Evolutionary conservation across 1,140 invertebrate species (phyloP).

Genomic region (Latrodectus geometricus): DNA sequence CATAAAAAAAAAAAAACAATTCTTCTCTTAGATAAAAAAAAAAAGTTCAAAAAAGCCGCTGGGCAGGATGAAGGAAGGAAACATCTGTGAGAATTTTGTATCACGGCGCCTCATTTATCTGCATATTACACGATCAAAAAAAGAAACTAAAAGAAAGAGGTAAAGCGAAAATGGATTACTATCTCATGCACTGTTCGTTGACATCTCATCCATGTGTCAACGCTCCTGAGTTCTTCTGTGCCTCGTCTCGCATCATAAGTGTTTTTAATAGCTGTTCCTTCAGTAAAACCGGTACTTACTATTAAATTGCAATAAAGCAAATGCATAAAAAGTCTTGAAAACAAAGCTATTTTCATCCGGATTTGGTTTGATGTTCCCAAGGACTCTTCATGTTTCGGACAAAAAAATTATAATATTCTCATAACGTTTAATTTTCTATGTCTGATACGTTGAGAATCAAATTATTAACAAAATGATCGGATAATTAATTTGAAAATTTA

Average conservation of each 20-base stretch:
- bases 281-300: neutral
- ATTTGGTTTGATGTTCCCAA: too few relatives aligned
- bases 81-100: constrained; percentile 1
- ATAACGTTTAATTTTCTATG: too few relatives aligned
- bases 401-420: too few relatives aligned
- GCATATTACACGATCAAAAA: constrained; percentile 19
- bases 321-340: too few relatives aligned
- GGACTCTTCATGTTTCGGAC: too few relatives aligned
- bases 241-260: constrained; percentile 35
- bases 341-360: too few relatives aligned
- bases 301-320: neutral
- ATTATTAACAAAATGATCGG: too few relatives aligned
- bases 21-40: neutral
- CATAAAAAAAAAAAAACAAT: neutral
- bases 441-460: too few relatives aligned
- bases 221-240: constrained; percentile 23
- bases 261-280: constrained; percentile 19
- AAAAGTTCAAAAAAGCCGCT: neutral
- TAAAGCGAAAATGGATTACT: constrained; percentile 11
- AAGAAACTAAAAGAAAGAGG: neutral
- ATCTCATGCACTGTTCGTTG: constrained; percentile 32
- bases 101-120: constrained; percentile 14
- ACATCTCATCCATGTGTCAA: constrained; percentile 23
- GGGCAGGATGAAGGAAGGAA: constrained; percentile 1
- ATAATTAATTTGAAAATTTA: too few relatives aligned